Conservation (phyloP, 2,888 invertebrate species). For the Hydrotaea diabolus region DNA sequence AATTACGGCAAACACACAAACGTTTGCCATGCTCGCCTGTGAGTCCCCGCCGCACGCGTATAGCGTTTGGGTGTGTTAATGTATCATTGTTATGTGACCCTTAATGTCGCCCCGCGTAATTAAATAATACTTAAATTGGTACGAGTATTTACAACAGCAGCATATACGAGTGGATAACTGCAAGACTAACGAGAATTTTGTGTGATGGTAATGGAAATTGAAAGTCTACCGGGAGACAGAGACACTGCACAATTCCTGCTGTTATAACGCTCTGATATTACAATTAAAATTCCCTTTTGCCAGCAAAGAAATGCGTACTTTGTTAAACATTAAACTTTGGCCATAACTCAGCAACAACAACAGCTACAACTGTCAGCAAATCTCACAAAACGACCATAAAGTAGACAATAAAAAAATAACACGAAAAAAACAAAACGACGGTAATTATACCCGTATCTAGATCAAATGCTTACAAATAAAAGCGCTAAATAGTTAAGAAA, state of each 20-base stretch:
- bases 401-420: not conserved
- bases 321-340: not conserved
- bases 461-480: not conserved
- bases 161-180: not conserved
- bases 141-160: not conserved
- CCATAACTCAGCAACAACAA: not conserved
- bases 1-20: conserved; percentile 8
- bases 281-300: not conserved
- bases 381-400: conserved; percentile 1
- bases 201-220: not conserved
- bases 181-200: not conserved
- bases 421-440: not conserved
- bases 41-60: not conserved
- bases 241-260: not conserved
- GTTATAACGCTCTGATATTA: not conserved
- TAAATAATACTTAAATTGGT: conserved; percentile 1
- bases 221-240: not conserved
- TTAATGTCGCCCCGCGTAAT: not conserved
- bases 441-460: not conserved
- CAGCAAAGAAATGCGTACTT: not conserved
- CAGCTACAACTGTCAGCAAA: no score
- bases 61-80: no score
- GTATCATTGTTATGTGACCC: not conserved
- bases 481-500: not conserved
- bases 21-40: not conserved